phyloP scores from a whole-genome alignment of 2,797 vertebrate species.

The Acomys russatus region DNA sequence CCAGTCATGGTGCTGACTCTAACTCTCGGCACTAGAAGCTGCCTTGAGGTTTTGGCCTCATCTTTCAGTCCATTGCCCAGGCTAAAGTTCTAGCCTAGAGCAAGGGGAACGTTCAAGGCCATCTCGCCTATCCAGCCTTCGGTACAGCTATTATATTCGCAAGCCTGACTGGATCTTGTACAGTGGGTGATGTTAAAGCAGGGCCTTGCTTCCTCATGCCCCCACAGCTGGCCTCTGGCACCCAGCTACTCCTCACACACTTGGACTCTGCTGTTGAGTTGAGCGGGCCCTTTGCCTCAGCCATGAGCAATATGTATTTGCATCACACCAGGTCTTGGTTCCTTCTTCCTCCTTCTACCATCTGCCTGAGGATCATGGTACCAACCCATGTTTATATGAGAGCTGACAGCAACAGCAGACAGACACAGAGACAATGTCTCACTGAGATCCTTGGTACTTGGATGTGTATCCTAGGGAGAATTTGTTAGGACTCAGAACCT shows the following conservation, averaged over 20 bases:
- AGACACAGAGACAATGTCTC: neutral
- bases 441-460: neutral
- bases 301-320: neutral
- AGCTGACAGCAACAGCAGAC: no score
- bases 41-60: neutral
- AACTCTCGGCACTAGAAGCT: neutral
- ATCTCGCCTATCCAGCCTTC: neutral
- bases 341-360: neutral
- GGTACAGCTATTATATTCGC: rapidly evolving
- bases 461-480: neutral
- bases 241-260: neutral
- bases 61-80: neutral
- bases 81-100: neutral
- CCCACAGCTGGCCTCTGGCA: neutral
- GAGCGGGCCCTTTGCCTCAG: neutral
- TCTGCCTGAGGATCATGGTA: neutral
- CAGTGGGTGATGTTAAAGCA: rapidly evolving
- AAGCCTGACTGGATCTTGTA: neutral
- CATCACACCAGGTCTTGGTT: neutral
- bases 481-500: neutral
- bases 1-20: neutral
- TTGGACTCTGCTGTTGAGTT: neutral
- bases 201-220: rapidly evolving
- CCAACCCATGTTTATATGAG: neutral
- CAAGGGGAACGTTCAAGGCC: neutral